Evolutionary conservation across 1,140 invertebrate genomes (phyloP), one percentile per base, ranked within the genome.

Genomic region (Nasonia longicornis): DNA sequence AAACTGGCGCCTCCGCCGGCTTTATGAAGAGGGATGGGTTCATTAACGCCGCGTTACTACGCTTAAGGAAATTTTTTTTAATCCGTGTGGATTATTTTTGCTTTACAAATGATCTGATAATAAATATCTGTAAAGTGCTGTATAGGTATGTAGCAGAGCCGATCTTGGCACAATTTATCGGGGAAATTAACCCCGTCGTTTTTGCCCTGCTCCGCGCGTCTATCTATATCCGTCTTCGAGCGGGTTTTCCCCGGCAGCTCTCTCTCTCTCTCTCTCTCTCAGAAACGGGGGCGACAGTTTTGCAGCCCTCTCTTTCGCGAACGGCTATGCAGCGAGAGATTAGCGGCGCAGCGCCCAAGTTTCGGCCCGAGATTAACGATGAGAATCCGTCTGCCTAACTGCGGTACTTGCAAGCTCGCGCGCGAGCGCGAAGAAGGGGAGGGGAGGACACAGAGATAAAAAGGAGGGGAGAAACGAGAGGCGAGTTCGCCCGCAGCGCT

Each of bases 301-400:
- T 31, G 31, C 22, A 35, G 38, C 26, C 69, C 6, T 75, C 22
- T 2, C 14, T 58, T 14, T 75, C 22, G 10, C 14, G 64, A 26
- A 20, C n/a, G 42, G 52, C n/a, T 63, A 75, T 52, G 42, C 80
- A 63, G 52, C 71, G 79, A 82, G 69, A 82, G 83, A 86, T 84
- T 86, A 84, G 84, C 83, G 73, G 83, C 12, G 76, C 77, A 64
- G 72, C 79, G 76, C 42, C 26, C 48, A 85, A 87, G 82, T 85
- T 87, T 85, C 35, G 45, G 29, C 82, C 42, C 38, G 81, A 85
- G 83, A 86, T 86, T 85, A 85, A 86, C 84, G 84, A 84, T 69
- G 77, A 81, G 81, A 83, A 85, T 84, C 77, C 81, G 80, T 86
- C 83, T 58, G 64, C 76, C 29, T 82, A 75, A 80, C 66, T 81